phyloP scores from a whole-genome alignment of 2,797 vertebrate genomes.

The Danio albolineatus region DNA sequence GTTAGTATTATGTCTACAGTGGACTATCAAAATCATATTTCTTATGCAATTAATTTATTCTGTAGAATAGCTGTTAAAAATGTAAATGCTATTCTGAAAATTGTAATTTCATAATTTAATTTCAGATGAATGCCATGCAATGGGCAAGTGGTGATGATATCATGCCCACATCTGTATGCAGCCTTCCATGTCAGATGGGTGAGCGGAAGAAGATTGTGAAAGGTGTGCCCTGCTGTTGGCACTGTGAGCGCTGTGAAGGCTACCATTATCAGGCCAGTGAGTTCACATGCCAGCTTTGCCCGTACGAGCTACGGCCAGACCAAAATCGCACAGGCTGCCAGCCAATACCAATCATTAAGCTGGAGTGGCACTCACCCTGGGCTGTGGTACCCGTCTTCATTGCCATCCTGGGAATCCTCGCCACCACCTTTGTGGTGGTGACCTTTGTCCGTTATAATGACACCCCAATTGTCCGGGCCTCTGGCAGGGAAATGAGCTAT shows the following conservation, averaged over 20 bases:
- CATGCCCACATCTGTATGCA: slow-evolving; percentile 89
- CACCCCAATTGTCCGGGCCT: slow-evolving; percentile 93
- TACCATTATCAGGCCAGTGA: slow-evolving; percentile 91
- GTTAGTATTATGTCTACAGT: too few species aligned
- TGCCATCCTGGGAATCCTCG: slow-evolving; percentile 89
- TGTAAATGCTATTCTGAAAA: neutral
- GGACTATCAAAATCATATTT: neutral
- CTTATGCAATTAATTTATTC: too few species aligned
- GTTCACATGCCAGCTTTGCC: slow-evolving; percentile 91
- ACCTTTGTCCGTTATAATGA: slow-evolving; percentile 92
- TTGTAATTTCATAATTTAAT: slow-evolving; percentile 28
- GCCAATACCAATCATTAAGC: slow-evolving; percentile 90
- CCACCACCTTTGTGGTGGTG: slow-evolving; percentile 89
- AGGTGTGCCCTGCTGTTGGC: slow-evolving; percentile 95
- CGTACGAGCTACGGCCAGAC: slow-evolving; percentile 88
- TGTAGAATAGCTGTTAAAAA: too few species aligned
- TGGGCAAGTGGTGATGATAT: slow-evolving; percentile 82
- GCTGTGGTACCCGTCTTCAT: slow-evolving; percentile 90
- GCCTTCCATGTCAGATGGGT: slow-evolving; percentile 88
- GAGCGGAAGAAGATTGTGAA: slow-evolving; percentile 96
- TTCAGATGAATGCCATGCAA: slow-evolving; percentile 89
- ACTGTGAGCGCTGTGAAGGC: slow-evolving; percentile 94
- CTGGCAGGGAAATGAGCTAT: slow-evolving; percentile 93
- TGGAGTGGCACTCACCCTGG: slow-evolving; percentile 97
- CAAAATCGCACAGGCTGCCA: slow-evolving; percentile 90